Conservation (phyloP, 1,140 invertebrate species). For the Hycleus cichorii region DNA sequence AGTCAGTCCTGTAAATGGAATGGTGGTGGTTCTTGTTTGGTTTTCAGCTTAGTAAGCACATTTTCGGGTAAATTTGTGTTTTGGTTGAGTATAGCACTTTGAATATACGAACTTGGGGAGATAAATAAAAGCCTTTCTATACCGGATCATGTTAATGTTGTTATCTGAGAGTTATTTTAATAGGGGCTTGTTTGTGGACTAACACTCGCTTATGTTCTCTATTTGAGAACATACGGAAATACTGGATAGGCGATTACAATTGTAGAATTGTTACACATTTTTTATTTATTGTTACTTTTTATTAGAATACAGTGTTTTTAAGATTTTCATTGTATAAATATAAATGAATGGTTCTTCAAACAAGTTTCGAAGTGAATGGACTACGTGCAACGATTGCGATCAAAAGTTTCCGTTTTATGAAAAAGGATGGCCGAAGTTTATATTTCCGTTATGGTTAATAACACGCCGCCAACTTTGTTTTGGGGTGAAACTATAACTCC, state of each 20-base stretch:
- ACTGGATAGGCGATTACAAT: no score
- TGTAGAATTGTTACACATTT: no score
- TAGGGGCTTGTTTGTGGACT: no score
- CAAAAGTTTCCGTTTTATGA: constrained; percentile 31
- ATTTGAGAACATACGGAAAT: no score
- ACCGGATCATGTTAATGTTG: constrained; percentile 21
- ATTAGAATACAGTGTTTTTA: no score
- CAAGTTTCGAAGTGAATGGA: no score
- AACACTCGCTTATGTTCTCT: no score
- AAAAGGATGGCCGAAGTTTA: constrained; percentile 36
- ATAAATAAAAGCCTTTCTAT: constrained; percentile 20
- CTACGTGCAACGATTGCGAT: constrained; percentile 17
- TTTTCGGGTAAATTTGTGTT: constrained; percentile 25
- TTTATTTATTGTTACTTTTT: no score
- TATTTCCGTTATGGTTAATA: constrained; percentile 36
- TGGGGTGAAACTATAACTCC: constrained; percentile 27
- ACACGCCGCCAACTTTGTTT: constrained; percentile 24
- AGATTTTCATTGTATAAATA: no score
- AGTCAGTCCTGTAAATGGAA: constrained; percentile 22
- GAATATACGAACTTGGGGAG: constrained; percentile 16
- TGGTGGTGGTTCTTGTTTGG: constrained; percentile 16
- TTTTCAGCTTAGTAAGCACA: constrained; percentile 25
- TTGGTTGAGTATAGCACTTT: constrained; percentile 21
- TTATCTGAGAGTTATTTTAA: constrained; percentile 10
- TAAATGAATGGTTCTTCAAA: no score